Evolutionary conservation across 2,888 invertebrate genomes (phyloP).

Genomic region (Spodoptera littoralis): DNA sequence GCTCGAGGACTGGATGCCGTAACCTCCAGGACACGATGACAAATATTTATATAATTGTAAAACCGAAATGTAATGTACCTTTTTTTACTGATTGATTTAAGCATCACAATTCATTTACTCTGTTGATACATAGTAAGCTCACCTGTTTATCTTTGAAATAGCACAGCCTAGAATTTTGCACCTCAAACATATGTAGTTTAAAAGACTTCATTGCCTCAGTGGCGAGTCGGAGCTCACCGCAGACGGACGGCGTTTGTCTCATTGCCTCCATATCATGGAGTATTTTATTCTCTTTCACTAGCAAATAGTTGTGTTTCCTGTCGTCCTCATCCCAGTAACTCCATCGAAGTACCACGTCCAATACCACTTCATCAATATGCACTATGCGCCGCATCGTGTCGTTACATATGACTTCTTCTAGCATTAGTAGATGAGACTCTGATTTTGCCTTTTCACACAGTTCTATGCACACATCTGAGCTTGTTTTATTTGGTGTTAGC

Average conservation of each 20-base stretch:
- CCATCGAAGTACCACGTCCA: constrained; percentile 93
- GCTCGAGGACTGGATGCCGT: too few relatives aligned
- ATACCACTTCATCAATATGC: constrained; percentile 92
- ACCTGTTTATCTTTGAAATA: constrained; percentile 93
- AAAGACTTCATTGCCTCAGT: constrained; percentile 93
- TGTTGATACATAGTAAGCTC: constrained; percentile 16
- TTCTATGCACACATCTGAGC: constrained; percentile 93
- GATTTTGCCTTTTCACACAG: constrained; percentile 90
- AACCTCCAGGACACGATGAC: too few relatives aligned
- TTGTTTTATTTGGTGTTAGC: constrained; percentile 94
- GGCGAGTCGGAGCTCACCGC: constrained; percentile 94
- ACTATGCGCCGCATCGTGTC: constrained; percentile 93
- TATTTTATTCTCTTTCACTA: constrained; percentile 89
- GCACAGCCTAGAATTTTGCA: constrained; percentile 93
- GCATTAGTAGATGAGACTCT: constrained; percentile 91
- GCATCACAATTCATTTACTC: too few relatives aligned
- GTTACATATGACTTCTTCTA: constrained; percentile 94
- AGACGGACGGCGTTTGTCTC: constrained; percentile 90
- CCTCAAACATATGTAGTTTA: constrained; percentile 93
- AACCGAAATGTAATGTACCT: too few relatives aligned
- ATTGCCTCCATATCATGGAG: constrained; percentile 84
- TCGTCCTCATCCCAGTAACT: constrained; percentile 96
- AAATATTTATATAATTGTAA: too few relatives aligned
- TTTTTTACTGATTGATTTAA: too few relatives aligned
- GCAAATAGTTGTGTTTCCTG: constrained; percentile 93